These are phyloP conservation scores for Cinclus cinclus DNA, from an alignment of 2,113 vertebrate genomes.

Conservation along the genomic window DNA sequence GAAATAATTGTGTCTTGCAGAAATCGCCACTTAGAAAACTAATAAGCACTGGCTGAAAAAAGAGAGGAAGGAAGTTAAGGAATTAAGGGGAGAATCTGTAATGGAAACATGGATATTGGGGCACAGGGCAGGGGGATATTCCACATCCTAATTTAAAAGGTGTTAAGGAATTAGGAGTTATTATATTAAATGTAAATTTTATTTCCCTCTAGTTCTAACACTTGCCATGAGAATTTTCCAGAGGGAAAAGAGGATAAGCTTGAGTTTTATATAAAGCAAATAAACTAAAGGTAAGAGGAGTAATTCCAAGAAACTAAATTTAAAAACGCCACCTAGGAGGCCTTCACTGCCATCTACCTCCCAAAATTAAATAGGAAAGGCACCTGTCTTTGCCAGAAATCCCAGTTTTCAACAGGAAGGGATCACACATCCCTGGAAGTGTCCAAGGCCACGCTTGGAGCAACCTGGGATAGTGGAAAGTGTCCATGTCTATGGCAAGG, in stretches of 20 bases:
- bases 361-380: neutral
- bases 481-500: neutral
- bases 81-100: neutral
- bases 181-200: neutral
- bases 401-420: neutral
- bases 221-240: neutral
- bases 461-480: neutral
- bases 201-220: neutral
- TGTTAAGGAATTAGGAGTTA: neutral
- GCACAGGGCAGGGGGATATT: neutral
- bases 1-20: neutral
- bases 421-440: neutral
- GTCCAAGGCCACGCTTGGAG: neutral
- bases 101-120: accelerated
- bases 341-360: neutral
- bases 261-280: neutral
- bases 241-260: neutral
- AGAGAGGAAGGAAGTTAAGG: neutral
- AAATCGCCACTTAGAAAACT: neutral
- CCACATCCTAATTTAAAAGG: neutral
- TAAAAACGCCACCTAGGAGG: neutral
- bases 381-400: neutral
- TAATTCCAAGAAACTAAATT: neutral
- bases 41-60: neutral
- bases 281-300: neutral